Percentiles rank a stretch among this genome's conserved stretches.
These are phyloP conservation scores for Mnemiopsis leidyi DNA, from an alignment of 37 sponge, comb jelly and placozoan genomes.

Conservation along the genomic window DNA sequence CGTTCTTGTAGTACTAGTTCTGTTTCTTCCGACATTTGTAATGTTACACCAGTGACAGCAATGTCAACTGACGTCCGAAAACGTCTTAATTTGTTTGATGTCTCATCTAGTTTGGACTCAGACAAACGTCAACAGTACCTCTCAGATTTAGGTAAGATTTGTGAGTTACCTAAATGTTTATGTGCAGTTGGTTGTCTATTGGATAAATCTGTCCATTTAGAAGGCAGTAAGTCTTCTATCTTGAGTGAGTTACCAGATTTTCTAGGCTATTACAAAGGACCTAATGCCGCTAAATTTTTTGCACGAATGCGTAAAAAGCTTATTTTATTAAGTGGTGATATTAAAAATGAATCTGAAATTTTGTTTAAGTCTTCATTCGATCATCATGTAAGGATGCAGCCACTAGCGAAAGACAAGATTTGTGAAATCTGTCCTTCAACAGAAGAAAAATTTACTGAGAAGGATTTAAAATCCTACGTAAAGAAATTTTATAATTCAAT, in stretches of 20 bases:
- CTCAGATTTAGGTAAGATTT: background rate
- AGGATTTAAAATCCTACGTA: background rate
- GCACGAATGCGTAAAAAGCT: background rate
- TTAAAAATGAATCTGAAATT: background rate
- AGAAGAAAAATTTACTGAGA: background rate
- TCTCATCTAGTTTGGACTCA: background rate
- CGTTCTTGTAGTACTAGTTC: no score
- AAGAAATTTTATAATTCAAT: background rate
- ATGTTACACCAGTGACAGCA: background rate
- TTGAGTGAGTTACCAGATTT: background rate
- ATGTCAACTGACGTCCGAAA: background rate
- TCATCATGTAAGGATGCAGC: background rate
- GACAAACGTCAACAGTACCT: background rate
- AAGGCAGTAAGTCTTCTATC: background rate
- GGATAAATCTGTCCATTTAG: background rate
- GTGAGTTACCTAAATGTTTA: background rate
- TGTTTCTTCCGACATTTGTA: no score
- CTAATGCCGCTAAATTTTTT: background rate
- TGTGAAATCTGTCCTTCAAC: background rate
- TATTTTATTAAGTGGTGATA: background rate
- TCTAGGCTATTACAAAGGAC: background rate
- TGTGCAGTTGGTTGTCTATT: background rate
- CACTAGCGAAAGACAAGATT: background rate
- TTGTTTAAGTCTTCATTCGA: background rate
- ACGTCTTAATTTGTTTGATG: background rate